Evolutionary conservation across 2,888 invertebrate species (phyloP), one percentile per base, ranked within the genome.

Genomic region (Lucinisca nassula): DNA sequence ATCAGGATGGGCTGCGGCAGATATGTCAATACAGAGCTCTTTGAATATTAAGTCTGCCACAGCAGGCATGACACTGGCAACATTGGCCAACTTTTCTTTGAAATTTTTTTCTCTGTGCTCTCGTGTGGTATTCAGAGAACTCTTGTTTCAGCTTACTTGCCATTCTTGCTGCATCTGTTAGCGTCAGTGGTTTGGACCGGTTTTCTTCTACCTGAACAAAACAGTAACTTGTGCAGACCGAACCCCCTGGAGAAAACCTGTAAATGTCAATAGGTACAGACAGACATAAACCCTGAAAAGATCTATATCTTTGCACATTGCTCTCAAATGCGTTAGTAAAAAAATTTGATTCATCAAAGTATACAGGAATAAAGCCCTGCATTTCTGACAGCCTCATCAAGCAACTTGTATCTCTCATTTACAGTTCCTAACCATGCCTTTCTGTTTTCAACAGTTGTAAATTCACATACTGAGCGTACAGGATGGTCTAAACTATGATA

Each of bases 191-290:
- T 51, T n/a, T 51, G 8, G 14, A 40, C 21, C 82, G 30, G 17
- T 32, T 67, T n/a, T 78, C 79, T 6, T 14, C 45, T 27, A 79
- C 82, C 35, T 82, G 35, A 40, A 74, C 51, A 0, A 85, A 58
- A 72, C 61, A 77, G 2, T 45, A 67, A 32, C 10, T 70, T 24
- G 88, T 82, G 35, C 70, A 6, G n/a, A 82, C 24, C 0, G 40
- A 27, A n/a, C 79, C 85, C 10, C 88, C 88, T 32, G 88, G 85
- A 80, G 77, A 85, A 45, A 37, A 88, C 40, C 77, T 85, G 49
- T 72, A 38, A 21, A 86, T 30, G 40, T 89, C 84, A 35, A 84
- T 67, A 49, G 79, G 61, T 6, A 80, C 78, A 37, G 84, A 81
- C n/a, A 87, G 55, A 24, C 79, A 75, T 6, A 89, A 0, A 37